Evolutionary conservation across 1,140 invertebrate species (phyloP), one percentile per base, ranked within the genome.

Genomic region (Phocides pigmalion): DNA sequence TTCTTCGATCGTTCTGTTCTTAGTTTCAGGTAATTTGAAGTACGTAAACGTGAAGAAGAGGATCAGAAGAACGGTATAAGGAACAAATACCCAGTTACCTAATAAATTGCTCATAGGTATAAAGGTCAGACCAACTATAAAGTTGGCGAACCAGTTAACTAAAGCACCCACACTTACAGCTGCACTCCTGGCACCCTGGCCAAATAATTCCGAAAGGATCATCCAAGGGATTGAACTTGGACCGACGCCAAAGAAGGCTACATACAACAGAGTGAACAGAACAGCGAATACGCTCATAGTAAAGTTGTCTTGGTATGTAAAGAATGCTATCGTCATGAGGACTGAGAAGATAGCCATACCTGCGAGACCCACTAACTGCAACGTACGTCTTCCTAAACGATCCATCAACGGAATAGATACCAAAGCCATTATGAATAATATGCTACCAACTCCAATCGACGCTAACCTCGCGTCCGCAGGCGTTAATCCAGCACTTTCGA

Each of bases 1-100:
- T 90, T 99, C 98, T 92, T 99, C 98, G 87, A 99, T 98, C 41
- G 97, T 98, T 92, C 97, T 98, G 89, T 99, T 99, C 93, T 99
- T 99, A 51, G 98, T 99, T 94, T 99, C 98, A 59, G 98, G 98
- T 68, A 99, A 95, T 93, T 97, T 97, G 88, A 97, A 97, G 90
- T 98, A 99, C n/a, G 97, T 98, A 92, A 99, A 99, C 77, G 97
- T 94, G 95, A 97, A 98, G 93, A 99, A 99, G 79, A 98, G 92
- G 32, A 97, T 96, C 80, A 99, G 94, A 81, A 98, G 95, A 71
- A 95, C 95, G 87, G 97, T 97, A 93, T 98, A 99, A 63, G 98
- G 97, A 84, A 99, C 94, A 93, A 99, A 99, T 72, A 97, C 98
- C 88, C 98, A 99, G 87, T 97, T 96, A 71, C 96, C 96, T 73